Percentiles rank a stretch among this genome's conserved stretches.
phyloP scores from a whole-genome alignment of 2,888 invertebrate genomes.

The Watsonalla cultraria region DNA sequence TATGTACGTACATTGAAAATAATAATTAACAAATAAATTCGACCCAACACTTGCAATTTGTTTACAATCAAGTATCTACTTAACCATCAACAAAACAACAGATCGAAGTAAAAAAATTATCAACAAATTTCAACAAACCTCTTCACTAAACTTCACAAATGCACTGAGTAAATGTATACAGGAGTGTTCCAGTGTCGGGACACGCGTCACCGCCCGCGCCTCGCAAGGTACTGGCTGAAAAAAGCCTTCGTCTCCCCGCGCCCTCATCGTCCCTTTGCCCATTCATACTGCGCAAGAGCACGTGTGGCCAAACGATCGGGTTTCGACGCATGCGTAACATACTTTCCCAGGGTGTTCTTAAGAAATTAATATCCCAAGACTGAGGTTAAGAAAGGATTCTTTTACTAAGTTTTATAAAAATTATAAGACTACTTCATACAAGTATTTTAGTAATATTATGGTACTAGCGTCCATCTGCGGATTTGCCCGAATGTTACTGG shows the following conservation, averaged over 20 bases:
- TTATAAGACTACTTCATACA: too few relatives aligned
- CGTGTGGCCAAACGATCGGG: slow-evolving; percentile 65
- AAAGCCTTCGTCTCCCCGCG: slow-evolving; percentile 54
- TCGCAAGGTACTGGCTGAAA: slow-evolving; percentile 70
- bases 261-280: slow-evolving; percentile 39
- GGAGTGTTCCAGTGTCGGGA: slow-evolving; percentile 18
- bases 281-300: slow-evolving; percentile 52
- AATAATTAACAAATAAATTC: too few relatives aligned
- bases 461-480: too few relatives aligned
- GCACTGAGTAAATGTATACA: slow-evolving; percentile 8
- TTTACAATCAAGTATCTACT: too few relatives aligned
- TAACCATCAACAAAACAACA: neutral
- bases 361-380: slow-evolving; percentile 6
- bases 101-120: neutral
- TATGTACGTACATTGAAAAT: too few relatives aligned
- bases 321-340: slow-evolving; percentile 61
- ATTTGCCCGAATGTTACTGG: too few relatives aligned
- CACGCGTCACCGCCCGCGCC: slow-evolving; percentile 53
- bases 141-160: slow-evolving; percentile 10
- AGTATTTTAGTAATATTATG: too few relatives aligned
- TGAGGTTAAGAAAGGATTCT: neutral
- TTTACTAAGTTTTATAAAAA: too few relatives aligned
- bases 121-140: slow-evolving; percentile 7
- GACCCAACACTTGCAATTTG: too few relatives aligned
- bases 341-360: slow-evolving; percentile 58